Evolutionary conservation across 2,888 invertebrate species (phyloP), one percentile per base, ranked within the genome.

Genomic region (Tethea ocularis): DNA sequence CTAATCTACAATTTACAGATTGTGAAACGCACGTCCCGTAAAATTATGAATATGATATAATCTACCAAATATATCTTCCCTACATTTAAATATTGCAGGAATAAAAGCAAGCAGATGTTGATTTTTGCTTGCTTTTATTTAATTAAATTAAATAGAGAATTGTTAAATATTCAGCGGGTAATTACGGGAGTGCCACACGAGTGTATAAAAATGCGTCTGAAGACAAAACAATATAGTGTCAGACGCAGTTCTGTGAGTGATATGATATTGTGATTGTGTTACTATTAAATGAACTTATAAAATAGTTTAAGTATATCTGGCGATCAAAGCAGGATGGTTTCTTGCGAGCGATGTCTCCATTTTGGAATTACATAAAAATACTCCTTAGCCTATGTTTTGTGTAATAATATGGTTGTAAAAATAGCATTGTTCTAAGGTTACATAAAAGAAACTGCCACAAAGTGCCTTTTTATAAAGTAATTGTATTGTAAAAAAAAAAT

Each of bases 211-310:
- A 82, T 78, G 89, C 87, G 87, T 88, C 88, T 85, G 86, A 86
- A 84, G 84, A 91, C 87, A 77, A 79, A 70, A 70, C 78, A 59
- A 57, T 52, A 71, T 69, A 80, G 86, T 85, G 87, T 88, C 88
- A 80, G 89, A 79, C 83, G 80, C 85, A 78, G 76, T 79, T 82
- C 79, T 81, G 89, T 88, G 92, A 89, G 93, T 93, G 93, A 92
- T 93, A 92, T 90, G 84, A 81, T 77, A 84, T 90, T 93, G 93
- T 93, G 93, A 92, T 92, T 91, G 92, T 89, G 91, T 91, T 86
- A 87, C 75, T 85, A 77, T 78, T 78, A 82, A 75, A 86, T 87
- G 83, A 87, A 90, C 87, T 84, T 68, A 89, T 88, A 3, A 20
- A 90, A 87, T 90, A 90, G 89, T 88, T 75, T 87, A 89, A 88